Evolutionary conservation across 2,888 invertebrate species (phyloP), one percentile per base, ranked within the genome.

Genomic region (Callimorpha dominula): DNA sequence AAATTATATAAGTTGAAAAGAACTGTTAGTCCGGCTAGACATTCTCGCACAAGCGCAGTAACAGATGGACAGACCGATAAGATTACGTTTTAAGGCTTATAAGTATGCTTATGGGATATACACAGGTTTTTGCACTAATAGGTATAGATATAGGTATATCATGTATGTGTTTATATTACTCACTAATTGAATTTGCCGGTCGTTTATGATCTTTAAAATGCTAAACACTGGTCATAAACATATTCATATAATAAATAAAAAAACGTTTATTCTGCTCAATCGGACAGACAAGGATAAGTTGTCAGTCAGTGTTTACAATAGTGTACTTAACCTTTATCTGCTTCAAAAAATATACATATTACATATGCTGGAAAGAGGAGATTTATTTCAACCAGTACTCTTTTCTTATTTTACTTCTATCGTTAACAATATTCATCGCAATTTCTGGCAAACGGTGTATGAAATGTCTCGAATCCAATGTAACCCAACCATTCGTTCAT

Each of bases 51-150:
- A 57, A 57, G 57, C 57, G 57, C 57, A 20, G 20, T 57, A 20
- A n/a, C 57, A 63, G 63, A 63, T 42, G 14, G 11, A 64, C 43
- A 64, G n/a, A 64, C 64, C 15, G 43, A 43, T 64, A 64, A 43
- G 43, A 64, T 42, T 43, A 43, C 43, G n/a, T 43, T 64, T 42
- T n/a, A 31, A 60, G 20, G 57, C 20, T 31, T 60, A 31, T 31
- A 60, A 14, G 14, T 31, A 57, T 1, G 31, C 11, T 3, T 57
- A 60, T 60, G 31, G 12, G 12, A 20, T 20, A 5, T 14, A 31
- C 31, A 60, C 60, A 31, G 60, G 60, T 60, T 60, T 60, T 14
- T 31, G 14, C 60, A 31, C 14, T 60, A 14, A 31, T 12, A 60
- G 31, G 31, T 31, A 31, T 46, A 46, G 6, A 46, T 8, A 8